phyloP scores from a whole-genome alignment of 2,113 vertebrate species.

The Microcebus lehilahytsara region DNA sequence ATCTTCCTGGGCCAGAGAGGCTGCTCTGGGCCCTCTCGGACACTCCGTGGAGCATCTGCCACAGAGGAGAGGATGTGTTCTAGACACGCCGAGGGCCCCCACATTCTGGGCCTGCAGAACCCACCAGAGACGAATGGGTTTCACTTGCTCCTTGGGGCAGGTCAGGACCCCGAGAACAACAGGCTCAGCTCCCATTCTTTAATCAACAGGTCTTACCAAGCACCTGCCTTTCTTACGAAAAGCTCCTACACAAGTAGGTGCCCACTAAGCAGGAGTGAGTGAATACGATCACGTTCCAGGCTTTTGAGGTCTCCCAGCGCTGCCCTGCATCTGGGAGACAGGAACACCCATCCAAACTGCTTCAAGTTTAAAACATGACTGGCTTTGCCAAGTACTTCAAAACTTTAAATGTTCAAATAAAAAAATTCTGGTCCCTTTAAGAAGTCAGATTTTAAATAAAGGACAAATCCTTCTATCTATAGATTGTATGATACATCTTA shows the following conservation, averaged over 20 bases:
- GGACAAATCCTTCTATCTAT: background rate
- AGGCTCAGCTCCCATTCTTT: background rate
- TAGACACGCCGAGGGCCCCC: background rate
- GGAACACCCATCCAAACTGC: background rate
- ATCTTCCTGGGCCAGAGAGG: too few species aligned
- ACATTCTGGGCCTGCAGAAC: background rate
- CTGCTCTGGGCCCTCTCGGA: too few species aligned
- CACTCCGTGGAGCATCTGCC: background rate
- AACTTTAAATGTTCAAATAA: background rate
- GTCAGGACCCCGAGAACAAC: background rate
- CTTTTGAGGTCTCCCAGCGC: background rate
- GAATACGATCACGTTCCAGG: background rate
- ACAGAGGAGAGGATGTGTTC: background rate
- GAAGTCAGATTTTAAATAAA: conserved; percentile 37
- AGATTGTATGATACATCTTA: background rate
- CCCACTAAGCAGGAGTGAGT: background rate
- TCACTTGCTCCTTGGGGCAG: background rate
- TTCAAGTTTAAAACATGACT: background rate
- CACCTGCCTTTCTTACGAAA: background rate
- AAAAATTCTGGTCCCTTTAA: background rate
- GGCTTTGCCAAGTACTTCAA: background rate
- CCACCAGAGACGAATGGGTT: background rate
- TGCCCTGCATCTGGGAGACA: background rate
- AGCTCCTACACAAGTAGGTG: background rate
- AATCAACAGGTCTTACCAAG: background rate